phyloP scores from a whole-genome alignment of 2,888 invertebrate genomes.

The Trilocha varians region DNA sequence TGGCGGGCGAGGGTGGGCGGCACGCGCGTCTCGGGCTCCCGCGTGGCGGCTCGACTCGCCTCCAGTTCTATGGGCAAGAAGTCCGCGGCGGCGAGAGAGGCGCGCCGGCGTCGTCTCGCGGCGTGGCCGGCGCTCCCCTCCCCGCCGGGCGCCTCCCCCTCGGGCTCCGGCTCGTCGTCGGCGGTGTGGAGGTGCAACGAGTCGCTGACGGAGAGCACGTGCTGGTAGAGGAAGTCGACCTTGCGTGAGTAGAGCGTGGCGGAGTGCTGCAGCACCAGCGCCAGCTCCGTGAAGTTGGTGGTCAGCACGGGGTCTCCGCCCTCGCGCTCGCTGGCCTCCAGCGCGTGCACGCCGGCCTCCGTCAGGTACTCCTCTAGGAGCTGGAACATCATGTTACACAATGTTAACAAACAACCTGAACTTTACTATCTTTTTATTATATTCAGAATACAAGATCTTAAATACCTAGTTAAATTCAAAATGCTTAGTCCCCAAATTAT shows the following conservation, averaged over 20 bases:
- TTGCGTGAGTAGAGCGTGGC: constrained; percentile 80
- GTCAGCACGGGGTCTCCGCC: constrained; percentile 2
- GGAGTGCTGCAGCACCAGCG: constrained; percentile 83
- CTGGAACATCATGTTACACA: too few species aligned
- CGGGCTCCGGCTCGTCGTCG: constrained; percentile 14
- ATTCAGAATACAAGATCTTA: too few species aligned
- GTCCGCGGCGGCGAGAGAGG: constrained; percentile 5
- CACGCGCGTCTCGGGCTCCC: constrained; percentile 27
- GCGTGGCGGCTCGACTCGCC: constrained; percentile 16
- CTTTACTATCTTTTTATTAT: too few species aligned
- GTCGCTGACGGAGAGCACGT: constrained; percentile 49
- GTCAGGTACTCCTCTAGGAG: constrained; percentile 73
- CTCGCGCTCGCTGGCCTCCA: constrained; percentile 29
- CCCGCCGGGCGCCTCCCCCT: constrained; percentile 6
- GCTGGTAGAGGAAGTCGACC: constrained; percentile 76
- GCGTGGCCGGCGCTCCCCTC: constrained; percentile 13
- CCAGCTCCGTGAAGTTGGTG: constrained; percentile 84
- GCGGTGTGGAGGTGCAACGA: constrained; percentile 30
- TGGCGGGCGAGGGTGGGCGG: constrained; percentile 57
- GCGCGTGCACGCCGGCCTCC: constrained; percentile 55
- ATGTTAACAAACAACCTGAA: too few species aligned
- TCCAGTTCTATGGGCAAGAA: constrained; percentile 21
- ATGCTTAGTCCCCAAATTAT: too few species aligned
- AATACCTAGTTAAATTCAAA: too few species aligned
- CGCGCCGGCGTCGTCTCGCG: constrained; percentile 11